These are phyloP conservation scores for Penaeus chinensis DNA, from an alignment of 1,140 invertebrate genomes.

Conservation along the genomic window DNA sequence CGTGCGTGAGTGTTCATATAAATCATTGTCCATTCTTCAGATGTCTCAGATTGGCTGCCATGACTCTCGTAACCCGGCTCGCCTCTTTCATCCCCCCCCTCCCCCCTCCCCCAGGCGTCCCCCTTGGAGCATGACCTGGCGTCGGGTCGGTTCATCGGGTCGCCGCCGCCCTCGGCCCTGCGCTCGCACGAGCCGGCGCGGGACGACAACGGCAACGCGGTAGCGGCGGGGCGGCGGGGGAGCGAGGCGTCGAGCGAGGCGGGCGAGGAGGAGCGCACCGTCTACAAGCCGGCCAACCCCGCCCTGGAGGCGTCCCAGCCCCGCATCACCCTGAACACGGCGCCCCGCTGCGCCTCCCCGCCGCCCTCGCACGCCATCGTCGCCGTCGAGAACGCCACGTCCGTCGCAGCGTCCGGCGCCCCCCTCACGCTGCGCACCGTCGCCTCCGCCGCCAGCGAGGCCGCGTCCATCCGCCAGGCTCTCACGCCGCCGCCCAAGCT, in stretches of 20 bases:
- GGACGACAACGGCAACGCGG: slow-evolving; percentile 26
- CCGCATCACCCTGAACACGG: slow-evolving; percentile 47
- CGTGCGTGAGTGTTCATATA: too few relatives aligned
- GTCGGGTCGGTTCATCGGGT: slow-evolving; percentile 43
- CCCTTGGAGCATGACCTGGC: slow-evolving; percentile 37
- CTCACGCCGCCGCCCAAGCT: slow-evolving; percentile 51
- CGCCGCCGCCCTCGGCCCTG: slow-evolving; percentile 42
- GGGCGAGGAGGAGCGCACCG: slow-evolving; percentile 42
- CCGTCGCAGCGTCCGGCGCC: slow-evolving; percentile 18
- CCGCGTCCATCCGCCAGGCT: slow-evolving; percentile 29
- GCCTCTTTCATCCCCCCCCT: not conserved
- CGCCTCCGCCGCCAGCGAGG: slow-evolving; percentile 17
- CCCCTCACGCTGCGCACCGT: slow-evolving; percentile 20
- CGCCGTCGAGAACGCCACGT: not conserved
- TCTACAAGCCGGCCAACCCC: slow-evolving; percentile 41
- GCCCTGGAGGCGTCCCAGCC: slow-evolving; percentile 43
- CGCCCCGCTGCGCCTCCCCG: slow-evolving; percentile 33
- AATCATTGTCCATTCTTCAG: too few relatives aligned
- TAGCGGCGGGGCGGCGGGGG: not conserved
- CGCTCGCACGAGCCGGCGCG: slow-evolving; percentile 8
- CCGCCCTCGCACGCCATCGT: slow-evolving; percentile 48
- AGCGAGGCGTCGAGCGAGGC: slow-evolving; percentile 27
- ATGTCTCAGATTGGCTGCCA: too few relatives aligned
- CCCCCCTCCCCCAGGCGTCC: slow-evolving; percentile 18
- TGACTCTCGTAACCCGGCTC: too few relatives aligned